These are phyloP conservation scores for Drosophila arizonae DNA, from an alignment of 1,140 invertebrate species.

Conservation along the genomic window DNA sequence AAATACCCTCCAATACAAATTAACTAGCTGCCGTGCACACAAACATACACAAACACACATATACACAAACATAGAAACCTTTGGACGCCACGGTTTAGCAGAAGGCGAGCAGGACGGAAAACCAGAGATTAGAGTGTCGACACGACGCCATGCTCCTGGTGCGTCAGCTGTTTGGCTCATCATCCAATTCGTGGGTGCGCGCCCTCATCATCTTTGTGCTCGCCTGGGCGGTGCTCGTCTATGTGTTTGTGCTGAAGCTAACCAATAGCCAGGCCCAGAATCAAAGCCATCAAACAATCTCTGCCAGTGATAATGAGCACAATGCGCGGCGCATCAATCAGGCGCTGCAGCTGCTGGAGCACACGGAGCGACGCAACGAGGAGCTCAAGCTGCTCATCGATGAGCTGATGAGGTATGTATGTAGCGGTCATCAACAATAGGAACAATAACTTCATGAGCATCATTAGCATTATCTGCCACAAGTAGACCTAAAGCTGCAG, in stretches of 20 bases:
- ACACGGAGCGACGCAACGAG: slow-evolving; percentile 76
- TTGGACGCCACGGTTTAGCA: slow-evolving; percentile 1
- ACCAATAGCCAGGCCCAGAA: slow-evolving; percentile 35
- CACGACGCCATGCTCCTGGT: slow-evolving; percentile 67
- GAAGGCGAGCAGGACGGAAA: slow-evolving; percentile 1
- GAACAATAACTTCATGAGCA: background rate
- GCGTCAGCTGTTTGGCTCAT: slow-evolving; percentile 77
- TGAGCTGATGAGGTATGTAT: slow-evolving; percentile 70
- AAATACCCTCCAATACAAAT: slow-evolving; percentile 16
- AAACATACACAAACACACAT: slow-evolving; percentile 5
- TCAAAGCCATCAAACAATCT: background rate
- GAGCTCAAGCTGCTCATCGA: slow-evolving; percentile 79
- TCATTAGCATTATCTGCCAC: background rate
- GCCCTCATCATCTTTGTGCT: slow-evolving; percentile 78
- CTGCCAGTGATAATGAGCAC: slow-evolving; percentile 54
- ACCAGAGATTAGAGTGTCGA: background rate
- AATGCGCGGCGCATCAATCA: slow-evolving; percentile 72
- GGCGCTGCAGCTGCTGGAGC: slow-evolving; percentile 73
- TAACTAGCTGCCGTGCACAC: slow-evolving; percentile 27
- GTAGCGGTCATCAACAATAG: background rate
- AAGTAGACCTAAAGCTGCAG: slow-evolving; percentile 16
- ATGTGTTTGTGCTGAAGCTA: slow-evolving; percentile 78
- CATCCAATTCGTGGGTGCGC: slow-evolving; percentile 77
- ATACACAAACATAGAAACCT: background rate
- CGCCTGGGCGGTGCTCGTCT: slow-evolving; percentile 79